These are phyloP conservation scores for Dascyllus trimaculatus DNA, from an alignment of 2,113 vertebrate species.

Conservation along the genomic window DNA sequence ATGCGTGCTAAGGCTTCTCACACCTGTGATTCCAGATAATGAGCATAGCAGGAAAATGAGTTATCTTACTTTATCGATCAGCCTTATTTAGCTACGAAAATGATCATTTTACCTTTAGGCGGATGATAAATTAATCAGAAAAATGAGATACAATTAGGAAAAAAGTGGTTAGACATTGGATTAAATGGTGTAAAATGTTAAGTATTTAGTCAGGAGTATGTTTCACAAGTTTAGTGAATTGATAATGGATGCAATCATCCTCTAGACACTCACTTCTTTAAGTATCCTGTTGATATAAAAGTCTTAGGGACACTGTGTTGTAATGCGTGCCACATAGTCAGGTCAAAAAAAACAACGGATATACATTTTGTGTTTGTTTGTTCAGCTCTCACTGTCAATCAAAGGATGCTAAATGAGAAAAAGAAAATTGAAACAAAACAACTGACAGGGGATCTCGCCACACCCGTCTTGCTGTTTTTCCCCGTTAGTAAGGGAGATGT, in stretches of 20 bases:
- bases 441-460: conserved; percentile 7
- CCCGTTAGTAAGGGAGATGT: conserved; percentile 43
- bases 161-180: background rate
- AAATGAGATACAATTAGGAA: conserved; percentile 8
- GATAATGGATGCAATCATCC: conserved; percentile 62
- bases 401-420: conserved; percentile 41
- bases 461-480: conserved; percentile 25
- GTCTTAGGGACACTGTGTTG: conserved; percentile 6
- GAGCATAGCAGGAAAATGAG: conserved; percentile 64
- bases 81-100: conserved; percentile 39
- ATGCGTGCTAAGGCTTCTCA: conserved; percentile 57
- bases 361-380: conserved; percentile 25
- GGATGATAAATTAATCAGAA: conserved; percentile 47
- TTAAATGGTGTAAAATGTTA: background rate
- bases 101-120: conserved; percentile 11
- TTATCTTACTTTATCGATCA: conserved; percentile 72
- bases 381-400: conserved; percentile 24
- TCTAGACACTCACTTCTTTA: conserved; percentile 61
- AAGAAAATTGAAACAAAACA: conserved; percentile 33
- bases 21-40: conserved; percentile 79
- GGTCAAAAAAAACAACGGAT: conserved; percentile 26
- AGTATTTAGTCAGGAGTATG: conserved; percentile 1
- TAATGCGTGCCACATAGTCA: conserved; percentile 14
- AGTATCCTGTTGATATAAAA: conserved; percentile 11
- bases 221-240: conserved; percentile 45